Base-by-base conservation (phyloP, 2,113 vertebrate genomes). In the Proteles cristata region DNA sequence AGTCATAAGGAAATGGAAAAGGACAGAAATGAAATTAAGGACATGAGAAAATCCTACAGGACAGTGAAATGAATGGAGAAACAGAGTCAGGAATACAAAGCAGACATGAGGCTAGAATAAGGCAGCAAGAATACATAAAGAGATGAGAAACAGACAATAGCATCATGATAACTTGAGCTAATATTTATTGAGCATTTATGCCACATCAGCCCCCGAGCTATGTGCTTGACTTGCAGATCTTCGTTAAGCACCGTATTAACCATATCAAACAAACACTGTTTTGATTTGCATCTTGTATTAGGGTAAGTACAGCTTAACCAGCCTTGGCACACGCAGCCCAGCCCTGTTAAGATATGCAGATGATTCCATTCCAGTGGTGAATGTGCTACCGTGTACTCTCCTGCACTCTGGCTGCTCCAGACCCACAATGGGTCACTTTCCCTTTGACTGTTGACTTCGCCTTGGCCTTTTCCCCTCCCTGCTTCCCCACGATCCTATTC, bases 381-480 rank as follows among this genome's bases (percentile, higher is more conserved):
- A 21, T 76, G n/a, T 86, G 45, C 35, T 35, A 15, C 26, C 26
- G 10, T 19, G 81, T 3, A 4, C 4, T 8, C 7, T 17, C n/a
- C 23, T 88, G 15, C 1, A 3, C 66, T 45, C 76, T 26, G 11
- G 4, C 31, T 65, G 14, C 28, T 53, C 7, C 2, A 65, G 21
- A 4, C 9, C 79, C 48, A 5, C 19, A 33, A 14, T 23, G 16
- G 11, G 48, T 55, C 58, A 43, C n/a, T 11, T 58, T 3, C 39
- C 71, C 25, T 63, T 21, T 50, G 33, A 48, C 4, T 1, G 2
- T 79, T 53, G 48, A 79, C 48, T 53, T 79, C 1, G 1, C 15
- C 3, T 88, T 63, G 7, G 3, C 19, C 9, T 4, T 12, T 11
- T 19, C 35, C 16, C 23, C 11, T 35, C 1, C 0, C 14, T 26